Evolutionary conservation across 2,888 invertebrate species (phyloP), one percentile per base, ranked within the genome.

Genomic region (Sarcophaga rosellei): DNA sequence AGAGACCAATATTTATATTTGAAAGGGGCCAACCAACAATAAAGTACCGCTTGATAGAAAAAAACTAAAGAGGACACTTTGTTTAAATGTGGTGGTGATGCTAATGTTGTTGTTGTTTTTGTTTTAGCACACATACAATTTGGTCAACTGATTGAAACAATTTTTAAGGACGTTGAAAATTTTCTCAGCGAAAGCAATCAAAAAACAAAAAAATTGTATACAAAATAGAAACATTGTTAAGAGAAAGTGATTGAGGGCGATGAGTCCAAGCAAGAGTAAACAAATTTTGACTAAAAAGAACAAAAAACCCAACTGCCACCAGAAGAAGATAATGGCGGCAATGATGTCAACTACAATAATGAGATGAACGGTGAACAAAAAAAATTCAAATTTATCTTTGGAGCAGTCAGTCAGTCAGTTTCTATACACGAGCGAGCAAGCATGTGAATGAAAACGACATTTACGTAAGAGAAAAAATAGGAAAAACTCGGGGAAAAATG

Each of bases 121-220:
- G 5, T 61, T 57, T 63, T 53, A 73, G 10, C 35, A 84, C 77
- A 74, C 77, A 73, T 78, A 78, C 84, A 84, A 69, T 66, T 66
- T 69, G 61, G 25, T 69, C 63, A 72, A 81, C 57, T 84, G 81
- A 84, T 70, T 79, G 65, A 84, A 75, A 84, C 75, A 84, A 74
- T 79, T 75, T 74, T 59, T 53, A 68, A 47, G 59, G 79, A 79
- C 59, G 47, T 79, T 75, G 59, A 70, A 65, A 65, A 57, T 65
- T 61, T 57, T 62, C 4, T 23, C 17, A 35, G 35, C 20, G 10
- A 61, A 20, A 17, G 35, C 2, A 21, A 69, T 75, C 44, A 68
- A 72, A 72, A 25, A 17, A 44, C 47, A 69, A 69, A 35, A 74
- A 66, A 69, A 63, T 57, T 47, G 20, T 0, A 70, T 70, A 63